Evolutionary conservation across 2,888 invertebrate genomes (phyloP).

Genomic region (Spatulosminthurus flaviceps): DNA sequence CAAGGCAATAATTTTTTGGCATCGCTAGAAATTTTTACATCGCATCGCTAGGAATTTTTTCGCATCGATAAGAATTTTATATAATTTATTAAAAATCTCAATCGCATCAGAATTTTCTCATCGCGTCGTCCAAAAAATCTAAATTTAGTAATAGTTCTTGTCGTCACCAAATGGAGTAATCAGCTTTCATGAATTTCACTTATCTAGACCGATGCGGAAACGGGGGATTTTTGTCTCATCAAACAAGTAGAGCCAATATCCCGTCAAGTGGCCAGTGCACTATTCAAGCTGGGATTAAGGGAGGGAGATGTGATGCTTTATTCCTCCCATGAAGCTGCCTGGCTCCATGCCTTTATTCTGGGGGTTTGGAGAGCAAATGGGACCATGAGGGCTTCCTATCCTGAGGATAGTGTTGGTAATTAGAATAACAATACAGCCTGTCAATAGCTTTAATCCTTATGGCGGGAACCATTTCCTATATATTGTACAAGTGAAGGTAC

Average conservation of each 20-base stretch:
- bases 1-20: too few species aligned
- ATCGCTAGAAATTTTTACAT: too few species aligned
- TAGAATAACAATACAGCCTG: neutral
- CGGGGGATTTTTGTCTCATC: slow-evolving; percentile 30
- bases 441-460: neutral
- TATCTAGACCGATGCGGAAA: slow-evolving; percentile 39
- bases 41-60: too few species aligned
- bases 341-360: slow-evolving; percentile 40
- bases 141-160: neutral
- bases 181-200: neutral
- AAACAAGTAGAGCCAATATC: slow-evolving; percentile 28
- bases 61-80: too few species aligned
- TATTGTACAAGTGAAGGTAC: too few species aligned
- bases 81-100: too few species aligned
- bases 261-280: slow-evolving; percentile 37
- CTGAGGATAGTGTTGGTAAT: slow-evolving; percentile 44
- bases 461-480: neutral
- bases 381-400: slow-evolving; percentile 43
- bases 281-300: slow-evolving; percentile 41
- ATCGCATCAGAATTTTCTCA: too few species aligned
- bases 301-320: slow-evolving; percentile 47
- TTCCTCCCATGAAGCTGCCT: slow-evolving; percentile 27
- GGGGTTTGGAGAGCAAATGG: slow-evolving; percentile 52
- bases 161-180: neutral
- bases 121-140: too few species aligned